Evolutionary conservation across 2,888 invertebrate genomes (phyloP), one percentile per base, ranked within the genome.

Genomic region (Creontiades dilutus): DNA sequence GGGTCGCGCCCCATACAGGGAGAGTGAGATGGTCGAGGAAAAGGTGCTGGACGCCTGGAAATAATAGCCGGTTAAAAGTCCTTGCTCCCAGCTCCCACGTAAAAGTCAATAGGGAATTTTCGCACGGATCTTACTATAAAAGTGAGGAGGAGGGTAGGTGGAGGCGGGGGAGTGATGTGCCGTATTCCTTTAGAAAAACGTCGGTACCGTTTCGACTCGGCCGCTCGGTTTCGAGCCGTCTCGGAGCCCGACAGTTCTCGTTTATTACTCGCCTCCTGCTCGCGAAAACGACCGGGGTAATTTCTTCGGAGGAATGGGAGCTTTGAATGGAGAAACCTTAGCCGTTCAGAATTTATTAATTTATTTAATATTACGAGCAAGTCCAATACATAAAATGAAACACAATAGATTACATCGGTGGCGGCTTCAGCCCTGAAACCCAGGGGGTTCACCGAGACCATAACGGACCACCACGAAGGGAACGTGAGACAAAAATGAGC

Each of bases 121-220:
- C 82, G 82, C 82, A 82, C 82, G 82, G 82, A 82, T 52, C 82
- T 82, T 19, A 82, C 82, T 82, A 82, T 52, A 52, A 52, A 52
- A 47, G 82, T 23, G 82, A 81, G 23, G 82, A 11, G 19, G 1
- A n/a, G 68, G 68, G 23, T 5, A 68, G 23, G 9, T 5, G 57
- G 57, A n/a, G 57, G 57, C 14, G 52, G 52, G 37, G 46, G 12
- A 46, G 78, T 46, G 47, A 27, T 82, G 82, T 82, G 82, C 82
- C 82, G 82, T 82, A 82, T 82, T 82, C 82, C 82, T 52, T 47
- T 82, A 82, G 82, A 82, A 82, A 82, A 82, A 82, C 82, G 82
- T 19, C 55, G 82, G 82, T 82, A 82, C 82, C 82, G 82, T 82
- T 82, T 47, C 46, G 78, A 78, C 82, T 82, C 52, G 47, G 27